Percentiles rank a stretch among this genome's conserved stretches.
These are phyloP conservation scores for Stenodema calcarata DNA, from an alignment of 2,888 invertebrate genomes.

Conservation along the genomic window DNA sequence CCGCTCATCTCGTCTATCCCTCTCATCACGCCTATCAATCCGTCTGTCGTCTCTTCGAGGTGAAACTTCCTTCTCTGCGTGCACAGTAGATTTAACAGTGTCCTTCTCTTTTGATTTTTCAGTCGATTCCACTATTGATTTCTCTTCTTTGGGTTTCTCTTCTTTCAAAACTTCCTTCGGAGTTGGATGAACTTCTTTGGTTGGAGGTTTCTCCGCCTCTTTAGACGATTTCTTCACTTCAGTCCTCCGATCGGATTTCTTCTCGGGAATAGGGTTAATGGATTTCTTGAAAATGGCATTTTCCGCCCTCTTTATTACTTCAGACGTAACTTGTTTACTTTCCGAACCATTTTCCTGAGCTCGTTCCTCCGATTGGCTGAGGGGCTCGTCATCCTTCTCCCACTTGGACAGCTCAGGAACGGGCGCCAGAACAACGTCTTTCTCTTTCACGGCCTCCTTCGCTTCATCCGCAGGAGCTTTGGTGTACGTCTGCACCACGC, in stretches of 20 bases:
- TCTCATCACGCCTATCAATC: neutral
- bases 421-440: constrained; percentile 73
- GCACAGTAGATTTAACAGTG: neutral
- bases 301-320: constrained; percentile 88
- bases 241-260: constrained; percentile 60
- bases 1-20: neutral
- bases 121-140: neutral
- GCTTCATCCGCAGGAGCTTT: constrained; percentile 56
- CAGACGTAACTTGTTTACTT: constrained; percentile 78
- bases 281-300: constrained; percentile 91
- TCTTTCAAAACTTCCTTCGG: constrained; percentile 42
- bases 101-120: constrained; percentile 41
- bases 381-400: constrained; percentile 73
- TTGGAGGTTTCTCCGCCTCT: constrained; percentile 49
- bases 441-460: constrained; percentile 60
- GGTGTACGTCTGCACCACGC: constrained; percentile 66
- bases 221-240: constrained; percentile 51
- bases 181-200: constrained; percentile 46
- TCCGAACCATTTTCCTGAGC: constrained; percentile 59
- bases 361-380: constrained; percentile 59
- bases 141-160: constrained; percentile 15
- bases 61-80: neutral
- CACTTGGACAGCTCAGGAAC: constrained; percentile 86
- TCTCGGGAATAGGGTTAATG: constrained; percentile 72
- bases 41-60: neutral